Base-by-base conservation (phyloP, 1,140 invertebrate species). In the Atta texana region DNA sequence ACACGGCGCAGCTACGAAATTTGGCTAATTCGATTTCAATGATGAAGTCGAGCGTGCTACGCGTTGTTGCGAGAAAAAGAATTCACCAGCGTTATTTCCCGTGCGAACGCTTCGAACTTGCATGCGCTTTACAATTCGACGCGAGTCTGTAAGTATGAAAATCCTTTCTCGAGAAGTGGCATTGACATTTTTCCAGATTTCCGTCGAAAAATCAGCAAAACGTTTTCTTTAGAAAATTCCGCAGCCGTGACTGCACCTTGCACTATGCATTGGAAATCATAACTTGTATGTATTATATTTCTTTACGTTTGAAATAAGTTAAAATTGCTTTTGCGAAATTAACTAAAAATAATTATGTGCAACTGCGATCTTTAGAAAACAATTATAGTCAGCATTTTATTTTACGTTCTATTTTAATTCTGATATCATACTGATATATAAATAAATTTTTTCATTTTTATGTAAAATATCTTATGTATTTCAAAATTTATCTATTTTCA, bases 21-120 rank as follows among this genome's bases (percentile, higher is more conserved):
- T 87, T 78, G 75, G 85, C 78, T 88, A 87, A 87, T 87, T 82
- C 68, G 28, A 61, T 84, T 84, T 61, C 44, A 49, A 74, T 61
- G 59, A 74, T 74, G 39, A 61, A 75, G 55, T 31, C 24, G 68
- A 61, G 39, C 53, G 24, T 28, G 68, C 31, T 49, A 14, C 14
- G 51, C 68, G 55, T 71, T 71, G 31, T 71, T 24, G 66, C 8
- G 78, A 59, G 78, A 59, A 82, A 81, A 71, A 81, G 49, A 80
- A 68, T 28, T 57, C 69, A 14, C 24, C 24, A 16, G 39, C 39
- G 14, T 24, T 51, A 61, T 84, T 72, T 57, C 51, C 31, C 34
- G 21, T n/a, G 16, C 59, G 59, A 24, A 28, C 21, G 21, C 2
- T 21, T 49, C 68, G 18, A 49, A 61, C 80, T 51, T 44, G 80